Conservation (phyloP, 2,888 invertebrate genomes). For the Pediacus dermestoides region DNA sequence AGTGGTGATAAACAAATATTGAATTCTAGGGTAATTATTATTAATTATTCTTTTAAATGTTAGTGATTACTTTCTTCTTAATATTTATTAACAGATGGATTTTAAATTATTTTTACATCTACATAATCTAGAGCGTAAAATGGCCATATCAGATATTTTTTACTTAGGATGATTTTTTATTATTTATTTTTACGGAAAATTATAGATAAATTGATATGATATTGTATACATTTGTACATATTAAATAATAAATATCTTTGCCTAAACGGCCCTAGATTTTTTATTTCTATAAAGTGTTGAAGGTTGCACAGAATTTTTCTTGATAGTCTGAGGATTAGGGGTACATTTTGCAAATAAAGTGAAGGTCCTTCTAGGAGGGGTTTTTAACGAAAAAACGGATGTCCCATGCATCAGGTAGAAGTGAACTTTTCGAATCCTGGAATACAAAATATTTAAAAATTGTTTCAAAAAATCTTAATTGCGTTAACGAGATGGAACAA, state of each 20-base stretch:
- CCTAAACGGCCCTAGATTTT: constrained; percentile 15
- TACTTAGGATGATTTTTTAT: constrained; percentile 2
- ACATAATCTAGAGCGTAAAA: constrained; percentile 8
- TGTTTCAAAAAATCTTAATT: no score
- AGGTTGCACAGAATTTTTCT: no score
- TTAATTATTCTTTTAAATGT: background rate
- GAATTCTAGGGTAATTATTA: background rate
- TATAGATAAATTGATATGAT: constrained; percentile 6
- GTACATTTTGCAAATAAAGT: no score
- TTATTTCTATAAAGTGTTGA: no score
- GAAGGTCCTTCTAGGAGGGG: no score
- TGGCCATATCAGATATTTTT: constrained; percentile 26
- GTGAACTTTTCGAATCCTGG: no score
- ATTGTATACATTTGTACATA: constrained; percentile 41
- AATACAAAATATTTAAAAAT: no score
- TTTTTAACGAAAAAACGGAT: no score
- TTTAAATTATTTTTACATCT: constrained; percentile 3
- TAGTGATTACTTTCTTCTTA: background rate
- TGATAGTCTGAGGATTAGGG: no score
- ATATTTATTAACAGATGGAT: background rate
- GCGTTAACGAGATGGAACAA: no score
- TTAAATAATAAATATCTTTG: constrained; percentile 29
- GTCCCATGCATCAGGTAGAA: no score
- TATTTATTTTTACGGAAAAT: constrained; percentile 9
- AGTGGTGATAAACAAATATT: constrained; percentile 18